phyloP scores from a whole-genome alignment of 1,140 invertebrate species.

The Potamilus streckersoni region DNA sequence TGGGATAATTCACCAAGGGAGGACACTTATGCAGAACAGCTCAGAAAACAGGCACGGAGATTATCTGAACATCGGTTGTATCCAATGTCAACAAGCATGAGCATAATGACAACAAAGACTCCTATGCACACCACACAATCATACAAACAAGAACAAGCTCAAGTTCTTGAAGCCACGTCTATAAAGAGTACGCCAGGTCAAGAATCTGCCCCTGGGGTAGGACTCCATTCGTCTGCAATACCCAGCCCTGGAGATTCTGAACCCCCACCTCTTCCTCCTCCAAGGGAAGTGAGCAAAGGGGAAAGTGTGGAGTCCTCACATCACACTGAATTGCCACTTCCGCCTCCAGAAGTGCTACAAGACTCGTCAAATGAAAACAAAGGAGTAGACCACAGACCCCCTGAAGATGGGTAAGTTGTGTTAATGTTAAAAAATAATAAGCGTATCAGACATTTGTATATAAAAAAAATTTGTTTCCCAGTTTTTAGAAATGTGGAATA shows the following conservation, averaged over 20 bases:
- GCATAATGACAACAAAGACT: constrained; percentile 37
- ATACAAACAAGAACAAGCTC: constrained; percentile 46
- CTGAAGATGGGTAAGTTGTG: too few species aligned
- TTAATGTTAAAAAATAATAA: too few species aligned
- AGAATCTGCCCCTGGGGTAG: too few species aligned
- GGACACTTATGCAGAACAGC: constrained; percentile 50
- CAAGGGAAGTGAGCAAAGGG: constrained; percentile 28
- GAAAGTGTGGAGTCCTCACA: constrained; percentile 27
- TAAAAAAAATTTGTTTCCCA: too few species aligned
- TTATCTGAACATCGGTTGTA: constrained; percentile 41
- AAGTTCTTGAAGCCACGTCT: constrained; percentile 18
- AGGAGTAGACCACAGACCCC: not conserved
- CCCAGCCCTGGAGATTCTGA: constrained; percentile 14
- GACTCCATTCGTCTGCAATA: not conserved
- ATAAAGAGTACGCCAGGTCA: not conserved
- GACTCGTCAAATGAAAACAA: constrained; percentile 3
- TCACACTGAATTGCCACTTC: constrained; percentile 44
- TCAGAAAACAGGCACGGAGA: constrained; percentile 47
- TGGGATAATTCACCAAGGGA: constrained; percentile 45
- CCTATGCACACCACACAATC: constrained; percentile 39
- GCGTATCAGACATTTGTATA: too few species aligned
- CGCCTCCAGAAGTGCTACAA: constrained; percentile 38
- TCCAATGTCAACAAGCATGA: constrained; percentile 22
- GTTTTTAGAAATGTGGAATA: too few species aligned
- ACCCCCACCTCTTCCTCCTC: constrained; percentile 37